Conservation (phyloP, 2,797 vertebrate species). For the Lepidocolaptes lacrymiger region DNA sequence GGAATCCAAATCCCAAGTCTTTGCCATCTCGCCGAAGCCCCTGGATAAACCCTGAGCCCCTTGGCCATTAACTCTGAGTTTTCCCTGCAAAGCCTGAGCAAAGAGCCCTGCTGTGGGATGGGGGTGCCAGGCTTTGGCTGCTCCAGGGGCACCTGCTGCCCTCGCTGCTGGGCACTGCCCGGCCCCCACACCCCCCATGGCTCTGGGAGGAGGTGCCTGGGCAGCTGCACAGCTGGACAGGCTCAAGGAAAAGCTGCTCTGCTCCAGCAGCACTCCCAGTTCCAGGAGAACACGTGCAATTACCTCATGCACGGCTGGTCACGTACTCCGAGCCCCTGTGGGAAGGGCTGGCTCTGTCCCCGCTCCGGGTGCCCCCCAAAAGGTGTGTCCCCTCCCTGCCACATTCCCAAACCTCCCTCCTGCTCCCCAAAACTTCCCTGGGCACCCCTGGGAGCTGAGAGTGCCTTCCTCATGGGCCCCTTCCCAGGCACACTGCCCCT, state of each 20-base stretch:
- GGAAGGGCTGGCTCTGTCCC: neutral
- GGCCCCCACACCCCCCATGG: neutral
- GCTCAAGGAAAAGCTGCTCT: neutral
- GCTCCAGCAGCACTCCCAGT: neutral
- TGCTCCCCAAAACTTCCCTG: accelerated
- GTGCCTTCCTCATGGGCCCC: neutral
- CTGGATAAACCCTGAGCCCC: neutral
- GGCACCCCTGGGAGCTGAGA: neutral
- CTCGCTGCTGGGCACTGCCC: no score
- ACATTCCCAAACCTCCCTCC: neutral
- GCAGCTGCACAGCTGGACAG: neutral
- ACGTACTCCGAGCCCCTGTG: neutral
- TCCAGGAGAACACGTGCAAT: neutral
- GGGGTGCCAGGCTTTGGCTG: neutral
- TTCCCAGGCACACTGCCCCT: neutral
- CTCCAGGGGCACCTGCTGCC: neutral
- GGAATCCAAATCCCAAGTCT: neutral
- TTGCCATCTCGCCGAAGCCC: neutral
- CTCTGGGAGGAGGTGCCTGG: neutral
- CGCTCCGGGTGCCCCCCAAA: accelerated
- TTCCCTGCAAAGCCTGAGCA: neutral
- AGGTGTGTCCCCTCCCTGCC: neutral
- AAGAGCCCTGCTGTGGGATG: neutral
- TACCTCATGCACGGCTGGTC: neutral
- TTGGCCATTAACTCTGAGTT: neutral